These are phyloP conservation scores for Drosophila phalerata DNA, from an alignment of 2,888 invertebrate genomes.

Conservation along the genomic window DNA sequence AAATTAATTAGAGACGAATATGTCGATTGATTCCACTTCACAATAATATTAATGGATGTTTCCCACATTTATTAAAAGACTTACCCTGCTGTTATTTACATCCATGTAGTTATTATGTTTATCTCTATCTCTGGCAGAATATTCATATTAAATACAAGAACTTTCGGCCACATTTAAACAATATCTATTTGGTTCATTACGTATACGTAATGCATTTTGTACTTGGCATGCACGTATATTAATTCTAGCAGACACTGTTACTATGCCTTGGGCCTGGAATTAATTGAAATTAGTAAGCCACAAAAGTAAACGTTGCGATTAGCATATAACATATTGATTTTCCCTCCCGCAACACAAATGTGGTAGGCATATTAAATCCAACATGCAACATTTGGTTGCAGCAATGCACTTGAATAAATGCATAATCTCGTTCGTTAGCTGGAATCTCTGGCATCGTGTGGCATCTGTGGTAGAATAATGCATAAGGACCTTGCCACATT, in stretches of 20 bases:
- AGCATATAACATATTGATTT: conserved; percentile 49
- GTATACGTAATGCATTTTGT: conserved; percentile 14
- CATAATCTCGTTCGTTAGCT: conserved; percentile 49
- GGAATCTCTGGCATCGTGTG: conserved; percentile 16
- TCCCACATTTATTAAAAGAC: neutral
- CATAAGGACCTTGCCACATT: conserved; percentile 21
- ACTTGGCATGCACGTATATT: conserved; percentile 24
- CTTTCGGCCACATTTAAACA: conserved; percentile 14
- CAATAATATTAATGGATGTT: neutral
- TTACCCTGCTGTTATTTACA: neutral
- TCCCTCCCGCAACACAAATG: conserved; percentile 1
- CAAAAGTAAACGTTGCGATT: conserved; percentile 44
- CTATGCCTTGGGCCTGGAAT: conserved; percentile 23
- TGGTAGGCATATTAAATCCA: conserved; percentile 20
- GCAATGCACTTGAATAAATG: conserved; percentile 61
- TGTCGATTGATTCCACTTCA: conserved; percentile 5
- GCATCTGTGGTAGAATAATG: conserved; percentile 34
- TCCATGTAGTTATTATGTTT: conserved; percentile 7
- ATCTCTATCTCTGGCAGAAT: neutral
- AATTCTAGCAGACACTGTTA: conserved; percentile 19
- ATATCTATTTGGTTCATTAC: conserved; percentile 6
- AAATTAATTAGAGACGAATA: conserved; percentile 10
- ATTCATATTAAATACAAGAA: conserved; percentile 11
- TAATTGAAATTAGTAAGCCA: conserved; percentile 58
- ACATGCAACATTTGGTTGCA: conserved; percentile 38